Conservation (phyloP, 1,140 invertebrate species). For the Cherax quadricarinatus region DNA sequence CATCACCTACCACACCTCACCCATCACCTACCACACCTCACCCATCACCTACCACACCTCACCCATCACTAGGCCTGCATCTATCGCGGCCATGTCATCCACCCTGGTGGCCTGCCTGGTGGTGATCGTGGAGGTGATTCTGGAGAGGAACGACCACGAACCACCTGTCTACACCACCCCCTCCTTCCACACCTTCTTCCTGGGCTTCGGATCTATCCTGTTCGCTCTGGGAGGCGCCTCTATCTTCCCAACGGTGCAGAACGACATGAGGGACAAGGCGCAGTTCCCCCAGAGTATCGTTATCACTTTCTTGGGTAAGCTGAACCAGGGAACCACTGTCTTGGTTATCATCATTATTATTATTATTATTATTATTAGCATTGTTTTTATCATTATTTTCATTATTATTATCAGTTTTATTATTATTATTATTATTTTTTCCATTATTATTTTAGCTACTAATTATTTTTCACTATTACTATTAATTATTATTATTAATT, state of each 20-base stretch:
- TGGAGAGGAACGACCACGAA: conserved; percentile 70
- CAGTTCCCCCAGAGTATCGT: conserved; percentile 74
- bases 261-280: conserved; percentile 78
- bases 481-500: too few species aligned
- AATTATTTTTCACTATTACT: too few species aligned
- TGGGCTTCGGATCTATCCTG: conserved; percentile 82
- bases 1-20: too few species aligned
- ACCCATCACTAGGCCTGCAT: conserved; percentile 76
- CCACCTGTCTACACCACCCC: conserved; percentile 72
- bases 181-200: conserved; percentile 79
- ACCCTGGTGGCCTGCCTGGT: conserved; percentile 80
- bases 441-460: too few species aligned
- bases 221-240: conserved; percentile 84
- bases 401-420: too few species aligned
- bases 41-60: too few species aligned
- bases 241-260: conserved; percentile 84
- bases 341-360: background rate
- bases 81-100: conserved; percentile 80
- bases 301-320: conserved; percentile 74
- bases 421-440: too few species aligned
- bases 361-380: too few species aligned
- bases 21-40: too few species aligned
- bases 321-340: background rate
- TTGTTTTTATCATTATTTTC: too few species aligned
- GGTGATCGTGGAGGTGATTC: conserved; percentile 80